Base-by-base conservation (phyloP, 2,113 vertebrate species). In the Coptodon rendalli region DNA sequence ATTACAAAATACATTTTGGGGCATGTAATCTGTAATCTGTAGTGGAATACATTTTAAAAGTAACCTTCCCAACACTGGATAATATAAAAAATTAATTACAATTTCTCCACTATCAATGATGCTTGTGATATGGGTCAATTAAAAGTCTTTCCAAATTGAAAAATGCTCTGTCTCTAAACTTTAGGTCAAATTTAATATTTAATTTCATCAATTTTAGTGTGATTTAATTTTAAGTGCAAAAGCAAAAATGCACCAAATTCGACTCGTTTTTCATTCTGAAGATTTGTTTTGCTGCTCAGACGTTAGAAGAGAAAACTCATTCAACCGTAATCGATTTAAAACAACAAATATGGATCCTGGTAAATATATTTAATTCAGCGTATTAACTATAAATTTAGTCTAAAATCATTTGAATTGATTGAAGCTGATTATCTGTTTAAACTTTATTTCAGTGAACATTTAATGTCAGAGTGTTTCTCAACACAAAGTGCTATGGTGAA, bases 401-500 rank as follows among this genome's bases (percentile, higher is more conserved):
- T 76, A 31, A 76, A 76, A 82, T 45, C 1, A n/a, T 71, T 88
- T 40, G 36, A 40, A 57, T 5, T 78, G 9, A 45, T 17, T 45
- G 9, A 84, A 89, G 80, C 52, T 31, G 24, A 24, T 80, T 61
- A 17, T 61, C 48, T 78, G 52, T 56, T 59, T 4, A 78, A 54
- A 29, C 56, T 54, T 14, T 80, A 34, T 71, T 54, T 24, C 19
- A 34, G 52, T 6, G 7, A 81, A 90, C 48, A 63, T 78, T 78
- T 86, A 76, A 45, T 73, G 84, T 83, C 80, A 80, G 84, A 68
- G 86, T 80, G 86, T 81, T 88, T 83, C 57, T 82, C 76, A 93
- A 88, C 86, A 93, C 89, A 50, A 85, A 57, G 82, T 87, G 79
- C 91, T 91, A 89, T 84, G 88, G 63, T 84, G 29, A 87, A 85